Evolutionary conservation across 2,888 invertebrate species (phyloP).

Genomic region (Digitonthophagus gazella): DNA sequence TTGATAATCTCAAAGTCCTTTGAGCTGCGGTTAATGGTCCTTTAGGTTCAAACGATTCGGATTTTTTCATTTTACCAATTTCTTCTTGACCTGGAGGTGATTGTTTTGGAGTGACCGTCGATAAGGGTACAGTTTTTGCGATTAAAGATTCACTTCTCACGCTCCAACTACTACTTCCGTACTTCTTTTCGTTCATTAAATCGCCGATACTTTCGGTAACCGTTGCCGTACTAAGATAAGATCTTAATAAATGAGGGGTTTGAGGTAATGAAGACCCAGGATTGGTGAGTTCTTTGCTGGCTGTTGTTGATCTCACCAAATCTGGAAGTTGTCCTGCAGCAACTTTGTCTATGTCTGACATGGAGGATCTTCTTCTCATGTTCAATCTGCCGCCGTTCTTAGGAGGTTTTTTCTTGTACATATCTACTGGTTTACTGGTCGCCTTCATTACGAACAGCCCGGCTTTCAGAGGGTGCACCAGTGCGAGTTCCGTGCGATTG

Average conservation of each 20-base stretch:
- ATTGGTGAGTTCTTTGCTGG: constrained; percentile 48
- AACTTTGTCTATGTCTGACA: constrained; percentile 71
- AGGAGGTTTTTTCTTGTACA: constrained; percentile 38
- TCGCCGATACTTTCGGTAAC: constrained; percentile 61
- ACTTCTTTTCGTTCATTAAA: constrained; percentile 72
- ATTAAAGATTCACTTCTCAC: constrained; percentile 70
- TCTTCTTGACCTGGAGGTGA: constrained; percentile 51
- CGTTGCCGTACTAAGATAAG: constrained; percentile 45
- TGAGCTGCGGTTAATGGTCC: constrained; percentile 67
- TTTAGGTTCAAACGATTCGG: constrained; percentile 49
- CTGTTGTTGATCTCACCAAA: constrained; percentile 53
- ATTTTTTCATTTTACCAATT: constrained; percentile 37
- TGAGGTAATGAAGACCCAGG: constrained; percentile 55
- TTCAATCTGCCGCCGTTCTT: constrained; percentile 48
- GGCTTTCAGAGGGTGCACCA: constrained; percentile 59
- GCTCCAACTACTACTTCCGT: constrained; percentile 70
- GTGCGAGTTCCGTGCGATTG: constrained; percentile 59
- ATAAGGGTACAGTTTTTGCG: constrained; percentile 69
- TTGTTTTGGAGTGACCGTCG: constrained; percentile 64
- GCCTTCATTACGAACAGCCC: constrained; percentile 57
- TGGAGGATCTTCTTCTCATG: constrained; percentile 68
- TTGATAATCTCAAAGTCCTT: constrained; percentile 66
- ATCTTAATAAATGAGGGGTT: constrained; percentile 55
- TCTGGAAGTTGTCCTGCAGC: constrained; percentile 46
- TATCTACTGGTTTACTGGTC: constrained; percentile 31